Conservation (phyloP, 1,140 invertebrate species). For the Penaeus indicus region DNA sequence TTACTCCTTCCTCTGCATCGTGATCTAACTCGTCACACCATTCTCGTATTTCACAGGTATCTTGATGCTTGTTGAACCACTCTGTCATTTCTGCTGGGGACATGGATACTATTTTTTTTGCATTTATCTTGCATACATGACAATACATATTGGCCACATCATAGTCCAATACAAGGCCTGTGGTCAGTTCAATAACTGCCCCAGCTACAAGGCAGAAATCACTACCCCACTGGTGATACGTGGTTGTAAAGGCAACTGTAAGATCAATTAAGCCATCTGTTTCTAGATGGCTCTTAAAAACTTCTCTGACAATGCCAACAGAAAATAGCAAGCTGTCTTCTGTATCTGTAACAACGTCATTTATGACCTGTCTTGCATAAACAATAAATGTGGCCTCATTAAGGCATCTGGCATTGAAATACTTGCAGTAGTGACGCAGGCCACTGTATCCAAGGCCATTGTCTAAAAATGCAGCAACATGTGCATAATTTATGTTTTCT, state of each 20-base stretch:
- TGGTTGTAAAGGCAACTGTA: constrained; percentile 65
- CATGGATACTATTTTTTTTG: constrained; percentile 66
- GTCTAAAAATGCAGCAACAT: constrained; percentile 65
- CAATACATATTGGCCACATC: constrained; percentile 66
- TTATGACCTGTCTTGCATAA: constrained; percentile 64
- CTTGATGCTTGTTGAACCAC: constrained; percentile 66
- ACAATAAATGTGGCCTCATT: constrained; percentile 66
- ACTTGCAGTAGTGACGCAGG: constrained; percentile 65
- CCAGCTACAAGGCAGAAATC: constrained; percentile 66
- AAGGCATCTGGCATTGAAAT: constrained; percentile 65
- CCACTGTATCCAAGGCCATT: constrained; percentile 66
- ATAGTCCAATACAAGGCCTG: constrained; percentile 65
- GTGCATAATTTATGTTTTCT: constrained; percentile 66
- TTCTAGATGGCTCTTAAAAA: constrained; percentile 61
- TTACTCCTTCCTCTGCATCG: constrained; percentile 64
- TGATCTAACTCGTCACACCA: constrained; percentile 66
- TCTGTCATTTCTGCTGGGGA: constrained; percentile 65
- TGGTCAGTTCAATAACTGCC: constrained; percentile 65
- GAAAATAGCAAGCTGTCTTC: constrained; percentile 62
- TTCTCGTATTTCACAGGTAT: constrained; percentile 65
- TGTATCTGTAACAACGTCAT: constrained; percentile 64
- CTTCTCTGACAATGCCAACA: constrained; percentile 63
- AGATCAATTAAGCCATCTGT: constrained; percentile 62
- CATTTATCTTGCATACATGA: constrained; percentile 66
- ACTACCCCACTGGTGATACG: constrained; percentile 66